Evolutionary conservation across 2,113 vertebrate species (phyloP), one percentile per base, ranked within the genome.

Genomic region (Mustelus asterias): DNA sequence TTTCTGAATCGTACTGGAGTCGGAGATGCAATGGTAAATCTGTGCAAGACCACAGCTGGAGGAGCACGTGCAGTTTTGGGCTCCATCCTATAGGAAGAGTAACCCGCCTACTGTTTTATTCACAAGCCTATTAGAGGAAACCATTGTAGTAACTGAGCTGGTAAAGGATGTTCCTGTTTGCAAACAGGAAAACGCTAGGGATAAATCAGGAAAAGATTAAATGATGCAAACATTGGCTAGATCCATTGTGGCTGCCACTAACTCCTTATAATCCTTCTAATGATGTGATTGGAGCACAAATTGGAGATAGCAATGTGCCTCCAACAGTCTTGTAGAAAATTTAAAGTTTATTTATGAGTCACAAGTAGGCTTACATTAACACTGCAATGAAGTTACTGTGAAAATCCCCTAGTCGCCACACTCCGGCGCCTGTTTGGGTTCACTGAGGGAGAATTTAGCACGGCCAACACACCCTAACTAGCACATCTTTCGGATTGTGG

Each of bases 251-350:
- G 60, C n/a, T 33, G n/a, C 96, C 96, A 97, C 97, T 92, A 41
- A 96, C 96, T 96, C 97, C 97, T 24, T 29, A 93, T 65, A 67
- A 44, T n/a, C 60, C 37, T 65, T 37, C 58, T n/a, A 9, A 63
- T 37, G 37, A 48, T 95, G 67, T 29, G 24, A 70, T 86, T 92
- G 58, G 78, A 78, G 88, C 97, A 78, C 97, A 97, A 96, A 97
- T 96, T 96, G 94, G 70, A 90, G 98, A 98, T 86, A 97, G 97
- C 48, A 97, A 97, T 96, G 97, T 98, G 96, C 98, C 98, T 96
- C 98, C 98, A 96, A 98, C 96, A 99, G 98, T 96, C 97, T 99
- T 96, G 98, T 98, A 72, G 99, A 98, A 96, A 97, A 97, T 96
- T 54, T 54, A 54, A 54, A 54, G 48, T 54, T 54, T 54, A 54